phyloP scores from a whole-genome alignment of 2,888 invertebrate genomes.

The Erebia palarica region DNA sequence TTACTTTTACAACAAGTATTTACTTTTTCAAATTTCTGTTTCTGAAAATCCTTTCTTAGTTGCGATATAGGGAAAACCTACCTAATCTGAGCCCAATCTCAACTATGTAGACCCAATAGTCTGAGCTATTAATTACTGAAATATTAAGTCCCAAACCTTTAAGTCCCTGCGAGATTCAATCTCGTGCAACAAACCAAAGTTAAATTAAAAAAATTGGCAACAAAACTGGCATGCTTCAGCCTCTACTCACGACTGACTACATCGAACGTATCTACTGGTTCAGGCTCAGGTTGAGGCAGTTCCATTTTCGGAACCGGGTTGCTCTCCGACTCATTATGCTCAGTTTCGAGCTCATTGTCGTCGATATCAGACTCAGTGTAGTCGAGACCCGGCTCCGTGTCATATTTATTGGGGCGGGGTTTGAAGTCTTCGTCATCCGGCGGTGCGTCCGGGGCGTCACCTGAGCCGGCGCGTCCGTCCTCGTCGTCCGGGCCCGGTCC shows the following conservation, averaged over 20 bases:
- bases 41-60: too few species aligned
- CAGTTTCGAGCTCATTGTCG: slow-evolving; percentile 28
- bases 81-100: too few species aligned
- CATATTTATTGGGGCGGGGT: slow-evolving; percentile 44
- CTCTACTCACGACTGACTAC: slow-evolving; percentile 79
- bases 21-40: too few species aligned
- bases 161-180: not conserved
- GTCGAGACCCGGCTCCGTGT: slow-evolving; percentile 35
- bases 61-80: too few species aligned
- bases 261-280: slow-evolving; percentile 59
- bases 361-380: slow-evolving; percentile 38
- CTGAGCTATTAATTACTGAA: too few species aligned
- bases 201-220: slow-evolving; percentile 61
- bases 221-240: slow-evolving; percentile 78
- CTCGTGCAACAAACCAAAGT: slow-evolving; percentile 22
- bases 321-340: slow-evolving; percentile 39
- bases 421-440: slow-evolving; percentile 77
- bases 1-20: too few species aligned
- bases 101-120: too few species aligned
- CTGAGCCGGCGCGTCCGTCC: slow-evolving; percentile 76
- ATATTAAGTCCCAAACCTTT: too few species aligned
- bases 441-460: slow-evolving; percentile 63
- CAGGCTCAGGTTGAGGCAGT: slow-evolving; percentile 49
- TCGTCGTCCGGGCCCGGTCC: slow-evolving; percentile 90
- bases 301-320: slow-evolving; percentile 43